Percentiles rank a stretch among this genome's conserved stretches.
Evolutionary conservation across 2,797 vertebrate genomes (phyloP).

Genomic region (Acanthornis magna): DNA sequence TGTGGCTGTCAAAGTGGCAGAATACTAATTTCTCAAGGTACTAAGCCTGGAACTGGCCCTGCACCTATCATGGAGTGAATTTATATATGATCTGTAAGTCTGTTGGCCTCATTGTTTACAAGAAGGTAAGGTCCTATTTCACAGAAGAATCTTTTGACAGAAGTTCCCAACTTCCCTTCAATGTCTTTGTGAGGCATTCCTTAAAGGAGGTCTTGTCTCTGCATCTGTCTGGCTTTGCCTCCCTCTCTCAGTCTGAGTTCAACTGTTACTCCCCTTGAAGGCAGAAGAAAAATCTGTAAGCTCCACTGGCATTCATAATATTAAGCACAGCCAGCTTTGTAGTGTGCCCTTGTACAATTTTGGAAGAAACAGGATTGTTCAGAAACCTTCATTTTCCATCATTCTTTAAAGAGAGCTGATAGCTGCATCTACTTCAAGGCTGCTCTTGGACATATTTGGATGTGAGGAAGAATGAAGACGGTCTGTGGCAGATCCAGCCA

Average conservation of each 20-base stretch:
- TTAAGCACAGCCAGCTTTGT: not conserved
- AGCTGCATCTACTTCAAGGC: not conserved
- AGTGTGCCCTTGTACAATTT: not conserved
- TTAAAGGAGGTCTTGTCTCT: not conserved
- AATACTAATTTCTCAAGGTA: not conserved
- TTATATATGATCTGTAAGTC: not conserved
- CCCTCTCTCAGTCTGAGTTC: not conserved
- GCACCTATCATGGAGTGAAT: not conserved
- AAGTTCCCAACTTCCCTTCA: not conserved
- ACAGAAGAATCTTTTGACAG: not conserved
- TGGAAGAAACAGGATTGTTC: not conserved
- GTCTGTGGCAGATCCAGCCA: not conserved
- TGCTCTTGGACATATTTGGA: not conserved
- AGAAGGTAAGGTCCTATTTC: not conserved
- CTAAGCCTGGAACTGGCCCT: not conserved
- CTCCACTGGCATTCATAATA: not conserved
- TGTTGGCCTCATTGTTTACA: not conserved
- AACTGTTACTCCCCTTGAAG: not conserved
- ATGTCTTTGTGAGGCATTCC: not conserved
- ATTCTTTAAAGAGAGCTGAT: not conserved
- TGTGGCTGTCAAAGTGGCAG: fast-evolving
- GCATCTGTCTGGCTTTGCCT: not conserved
- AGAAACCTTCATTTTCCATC: not conserved
- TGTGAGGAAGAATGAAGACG: not conserved
- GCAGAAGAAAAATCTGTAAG: not conserved